Evolutionary conservation across 2,888 invertebrate species (phyloP), one percentile per base, ranked within the genome.

Genomic region (Prostheceraeus crozeri): DNA sequence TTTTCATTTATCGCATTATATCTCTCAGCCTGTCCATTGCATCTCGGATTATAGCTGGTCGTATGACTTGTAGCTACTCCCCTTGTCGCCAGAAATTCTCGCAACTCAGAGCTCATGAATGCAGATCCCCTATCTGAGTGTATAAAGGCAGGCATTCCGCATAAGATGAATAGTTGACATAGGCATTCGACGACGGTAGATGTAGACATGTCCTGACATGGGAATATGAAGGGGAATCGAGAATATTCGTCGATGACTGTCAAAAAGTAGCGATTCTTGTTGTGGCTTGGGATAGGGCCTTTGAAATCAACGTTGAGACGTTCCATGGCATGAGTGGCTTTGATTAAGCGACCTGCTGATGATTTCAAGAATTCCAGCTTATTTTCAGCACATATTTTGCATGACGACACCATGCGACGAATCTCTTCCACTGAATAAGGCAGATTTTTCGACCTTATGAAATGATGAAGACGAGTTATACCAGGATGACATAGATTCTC

Each of bases 201-300:
- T n/a, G 60, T 35, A 23, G 60, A 59, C 46, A 65, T 61, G 52
- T 66, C 62, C 8, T 48, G 4, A 35, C 66, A 65, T 28, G 66
- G 48, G 14, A 65, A 60, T 2, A 65, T 63, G 61, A 67, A 67
- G 2, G 66, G 63, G 55, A 64, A 66, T 52, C 63, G 46, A 0
- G 66, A 65, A 30, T 46, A 67, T 31, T 67, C 66, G 46, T 67
- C 66, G 3, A 67, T 55, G 11, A 66, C 54, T 6, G 60, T 62
- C 6, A 65, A 57, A 8, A 66, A 19, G 21, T 63, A 67, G n/a
- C n/a, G n/a, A n/a, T n/a, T n/a, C 11, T 36, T 62, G 36, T 66
- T 64, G 14, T 31, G 53, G 2, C 63, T 58, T 6, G 65, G 62
- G 6, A 65, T 28, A 14, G 63, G 65, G 1, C 65, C 67, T 45